Conservation (phyloP, 2,888 invertebrate genomes). For the Phaonia tiefii region DNA sequence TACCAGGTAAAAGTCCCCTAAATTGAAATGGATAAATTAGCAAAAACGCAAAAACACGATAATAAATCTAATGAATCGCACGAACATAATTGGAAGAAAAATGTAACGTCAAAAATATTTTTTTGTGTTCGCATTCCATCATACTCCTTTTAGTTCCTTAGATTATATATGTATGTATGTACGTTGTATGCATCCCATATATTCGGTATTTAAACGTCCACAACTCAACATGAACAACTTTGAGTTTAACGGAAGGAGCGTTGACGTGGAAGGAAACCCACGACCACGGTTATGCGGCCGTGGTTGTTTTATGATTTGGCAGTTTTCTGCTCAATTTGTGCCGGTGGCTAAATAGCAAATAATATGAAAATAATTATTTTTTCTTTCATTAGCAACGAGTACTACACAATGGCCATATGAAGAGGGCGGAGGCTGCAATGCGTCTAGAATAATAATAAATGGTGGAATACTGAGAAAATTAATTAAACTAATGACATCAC, state of each 20-base stretch:
- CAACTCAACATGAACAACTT: too few relatives aligned
- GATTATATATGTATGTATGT: too few relatives aligned
- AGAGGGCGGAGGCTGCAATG: background rate
- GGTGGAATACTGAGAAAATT: slow-evolving; percentile 8
- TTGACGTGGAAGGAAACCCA: too few relatives aligned
- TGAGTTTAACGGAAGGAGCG: too few relatives aligned
- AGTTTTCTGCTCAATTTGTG: slow-evolving; percentile 79
- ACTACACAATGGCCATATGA: slow-evolving; percentile 40
- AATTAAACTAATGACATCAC: slow-evolving; percentile 20
- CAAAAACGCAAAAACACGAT: slow-evolving; percentile 64
- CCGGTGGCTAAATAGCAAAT: slow-evolving; percentile 74
- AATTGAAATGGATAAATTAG: background rate
- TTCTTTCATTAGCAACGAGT: slow-evolving; percentile 45
- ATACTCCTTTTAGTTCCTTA: too few relatives aligned
- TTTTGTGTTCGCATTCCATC: too few relatives aligned
- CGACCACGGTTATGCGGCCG: slow-evolving; percentile 43
- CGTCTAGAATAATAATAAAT: background rate
- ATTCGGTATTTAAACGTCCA: too few relatives aligned
- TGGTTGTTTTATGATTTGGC: slow-evolving; percentile 74
- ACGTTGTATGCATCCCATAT: too few relatives aligned
- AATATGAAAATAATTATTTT: slow-evolving; percentile 49
- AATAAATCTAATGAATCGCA: slow-evolving; percentile 45
- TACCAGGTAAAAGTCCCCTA: too few relatives aligned
- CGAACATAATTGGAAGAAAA: too few relatives aligned
- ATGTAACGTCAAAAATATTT: too few relatives aligned